Conservation (phyloP, 2,797 vertebrate species). For the Sebastes vulpes region DNA sequence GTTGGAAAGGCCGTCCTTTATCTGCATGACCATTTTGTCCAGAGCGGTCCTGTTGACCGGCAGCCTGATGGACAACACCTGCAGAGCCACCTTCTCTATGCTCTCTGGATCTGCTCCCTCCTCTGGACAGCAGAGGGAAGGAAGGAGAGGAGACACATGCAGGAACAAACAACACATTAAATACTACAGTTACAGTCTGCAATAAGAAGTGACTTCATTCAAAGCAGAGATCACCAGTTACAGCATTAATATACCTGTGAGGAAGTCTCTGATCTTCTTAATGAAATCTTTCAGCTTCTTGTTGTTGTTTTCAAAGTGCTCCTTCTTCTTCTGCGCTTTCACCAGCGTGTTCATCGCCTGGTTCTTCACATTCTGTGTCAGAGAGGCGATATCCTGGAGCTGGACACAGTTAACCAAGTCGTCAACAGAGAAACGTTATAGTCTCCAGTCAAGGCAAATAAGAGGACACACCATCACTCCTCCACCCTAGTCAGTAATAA, state of each 20-base stretch:
- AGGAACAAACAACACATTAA: neutral
- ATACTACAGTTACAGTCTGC: neutral
- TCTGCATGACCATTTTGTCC: conserved; percentile 81
- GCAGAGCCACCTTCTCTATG: conserved; percentile 88
- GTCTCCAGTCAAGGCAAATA: neutral
- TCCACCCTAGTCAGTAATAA: no score
- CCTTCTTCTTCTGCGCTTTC: conserved; percentile 84
- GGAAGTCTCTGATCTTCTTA: conserved; percentile 89
- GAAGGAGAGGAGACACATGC: neutral
- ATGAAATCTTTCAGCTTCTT: conserved; percentile 89
- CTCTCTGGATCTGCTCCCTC: conserved; percentile 91
- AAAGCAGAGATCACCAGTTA: neutral
- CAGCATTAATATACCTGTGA: conserved; percentile 81
- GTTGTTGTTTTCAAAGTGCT: conserved; percentile 82
- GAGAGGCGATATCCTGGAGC: conserved; percentile 87
- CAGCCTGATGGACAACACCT: conserved; percentile 88
- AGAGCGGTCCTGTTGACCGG: conserved; percentile 82
- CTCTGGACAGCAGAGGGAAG: conserved; percentile 74
- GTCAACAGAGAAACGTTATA: neutral
- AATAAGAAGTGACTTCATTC: neutral
- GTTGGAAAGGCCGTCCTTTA: conserved; percentile 84
- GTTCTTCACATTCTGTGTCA: conserved; percentile 84
- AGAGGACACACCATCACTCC: neutral
- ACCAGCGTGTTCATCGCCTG: conserved; percentile 80
- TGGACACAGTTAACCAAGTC: conserved; percentile 52